A percentile compares a stretch with the other conserved stretches of the same genome.
These are phyloP conservation scores for Lophotriccus pileatus DNA, from an alignment of 2,797 vertebrate genomes.

Conservation along the genomic window DNA sequence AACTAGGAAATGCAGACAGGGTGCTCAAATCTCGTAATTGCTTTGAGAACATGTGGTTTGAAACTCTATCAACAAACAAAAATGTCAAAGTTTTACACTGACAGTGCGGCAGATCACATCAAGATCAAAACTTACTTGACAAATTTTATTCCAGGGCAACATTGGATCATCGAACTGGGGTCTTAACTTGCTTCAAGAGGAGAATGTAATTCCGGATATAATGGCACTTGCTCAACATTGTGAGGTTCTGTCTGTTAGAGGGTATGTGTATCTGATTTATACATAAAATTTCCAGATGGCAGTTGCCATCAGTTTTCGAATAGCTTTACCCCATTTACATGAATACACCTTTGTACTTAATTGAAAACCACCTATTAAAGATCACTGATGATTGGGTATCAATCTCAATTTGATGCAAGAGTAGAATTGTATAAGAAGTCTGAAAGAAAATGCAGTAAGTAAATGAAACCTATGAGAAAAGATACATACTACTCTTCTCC, in stretches of 20 bases:
- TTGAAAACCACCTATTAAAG: neutral
- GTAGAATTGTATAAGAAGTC: neutral
- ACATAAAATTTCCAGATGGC: neutral
- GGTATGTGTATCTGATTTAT: constrained; percentile 77
- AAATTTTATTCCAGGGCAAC: constrained; percentile 84
- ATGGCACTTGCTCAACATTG: constrained; percentile 91
- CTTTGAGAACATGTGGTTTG: neutral
- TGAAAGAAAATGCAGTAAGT: neutral
- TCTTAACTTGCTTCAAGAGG: constrained; percentile 96
- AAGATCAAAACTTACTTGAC: neutral
- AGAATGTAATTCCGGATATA: constrained; percentile 96
- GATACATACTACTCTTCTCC: neutral
- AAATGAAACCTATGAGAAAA: neutral
- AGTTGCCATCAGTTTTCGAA: neutral
- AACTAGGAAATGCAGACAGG: neutral
- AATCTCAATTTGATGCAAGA: neutral
- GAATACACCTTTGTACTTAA: neutral
- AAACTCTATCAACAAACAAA: neutral
- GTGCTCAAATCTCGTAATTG: neutral
- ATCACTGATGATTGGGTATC: neutral
- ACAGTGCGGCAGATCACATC: neutral
- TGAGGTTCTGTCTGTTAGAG: constrained; percentile 94
- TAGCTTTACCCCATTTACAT: neutral
- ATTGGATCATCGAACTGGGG: constrained; percentile 99
- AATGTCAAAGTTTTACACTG: neutral